Evolutionary conservation across 2,888 invertebrate species (phyloP).

Genomic region (Harmothoe impar): DNA sequence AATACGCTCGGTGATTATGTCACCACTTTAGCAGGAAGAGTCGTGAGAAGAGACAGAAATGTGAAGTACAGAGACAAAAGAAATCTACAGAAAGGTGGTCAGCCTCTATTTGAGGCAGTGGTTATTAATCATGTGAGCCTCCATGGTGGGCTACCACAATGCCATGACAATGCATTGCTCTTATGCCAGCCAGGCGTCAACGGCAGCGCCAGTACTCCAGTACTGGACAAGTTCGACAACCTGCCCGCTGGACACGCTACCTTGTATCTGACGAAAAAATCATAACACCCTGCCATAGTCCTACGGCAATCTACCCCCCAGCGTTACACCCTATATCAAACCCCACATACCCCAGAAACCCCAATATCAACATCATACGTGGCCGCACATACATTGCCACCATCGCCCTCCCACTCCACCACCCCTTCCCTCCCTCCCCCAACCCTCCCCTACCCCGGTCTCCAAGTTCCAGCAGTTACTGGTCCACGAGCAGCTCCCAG

Average conservation of each 20-base stretch:
- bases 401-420: background rate
- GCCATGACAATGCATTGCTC: background rate
- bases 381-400: background rate
- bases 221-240: background rate
- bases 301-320: too few species aligned
- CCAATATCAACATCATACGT: background rate
- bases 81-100: too few species aligned
- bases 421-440: background rate
- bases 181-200: background rate
- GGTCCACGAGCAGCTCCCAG: too few species aligned
- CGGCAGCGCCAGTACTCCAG: background rate
- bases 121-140: too few species aligned
- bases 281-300: background rate
- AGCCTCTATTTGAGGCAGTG: too few species aligned
- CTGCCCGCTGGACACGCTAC: slow-evolving; percentile 12
- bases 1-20: too few species aligned
- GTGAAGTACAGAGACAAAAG: too few species aligned
- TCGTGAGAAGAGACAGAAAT: too few species aligned
- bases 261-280: background rate
- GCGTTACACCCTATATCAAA: background rate
- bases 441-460: background rate
- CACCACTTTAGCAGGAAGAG: too few species aligned
- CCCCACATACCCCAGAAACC: background rate
- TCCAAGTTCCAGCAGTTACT: too few species aligned
- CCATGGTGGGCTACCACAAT: too few species aligned